Evolutionary conservation across 2,797 vertebrate genomes (phyloP).

Genomic region (Mareca strepera): DNA sequence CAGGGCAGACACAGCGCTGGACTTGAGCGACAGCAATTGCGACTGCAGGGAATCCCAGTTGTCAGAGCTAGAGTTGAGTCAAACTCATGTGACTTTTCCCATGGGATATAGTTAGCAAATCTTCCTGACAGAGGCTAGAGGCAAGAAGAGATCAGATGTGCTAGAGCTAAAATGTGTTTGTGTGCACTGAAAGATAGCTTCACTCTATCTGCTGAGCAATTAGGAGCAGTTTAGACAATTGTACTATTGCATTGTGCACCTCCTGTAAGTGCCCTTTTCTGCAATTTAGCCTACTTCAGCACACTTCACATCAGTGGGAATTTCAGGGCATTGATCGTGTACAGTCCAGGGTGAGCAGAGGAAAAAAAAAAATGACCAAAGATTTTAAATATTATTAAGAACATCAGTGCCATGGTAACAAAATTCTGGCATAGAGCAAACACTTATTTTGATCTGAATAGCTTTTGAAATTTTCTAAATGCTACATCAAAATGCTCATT

Average conservation of each 20-base stretch:
- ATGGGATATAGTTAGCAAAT: conserved; percentile 81
- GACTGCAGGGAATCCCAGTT: conserved; percentile 80
- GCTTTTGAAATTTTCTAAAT: conserved; percentile 16
- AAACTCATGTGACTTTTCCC: conserved; percentile 76
- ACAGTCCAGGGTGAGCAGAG: neutral
- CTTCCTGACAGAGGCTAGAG: conserved; percentile 82
- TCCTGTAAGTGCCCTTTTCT: neutral
- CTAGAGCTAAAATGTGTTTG: conserved; percentile 67
- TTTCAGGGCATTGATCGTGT: neutral
- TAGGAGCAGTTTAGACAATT: conserved; percentile 61
- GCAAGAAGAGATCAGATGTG: conserved; percentile 79
- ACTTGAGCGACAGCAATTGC: conserved; percentile 76
- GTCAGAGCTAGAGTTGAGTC: conserved; percentile 77
- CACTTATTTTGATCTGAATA: neutral
- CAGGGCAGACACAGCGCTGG: conserved; percentile 59
- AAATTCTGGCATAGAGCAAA: neutral
- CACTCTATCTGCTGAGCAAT: conserved; percentile 74
- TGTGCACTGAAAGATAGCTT: conserved; percentile 56
- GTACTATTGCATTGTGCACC: neutral
- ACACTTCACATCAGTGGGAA: neutral
- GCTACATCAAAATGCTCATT: neutral
- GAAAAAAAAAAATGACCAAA: neutral
- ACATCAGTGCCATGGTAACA: neutral
- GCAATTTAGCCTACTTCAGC: neutral
- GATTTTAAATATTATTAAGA: neutral